Conservation (phyloP, 2,797 vertebrate species). For the Sebastes steindachneri region DNA sequence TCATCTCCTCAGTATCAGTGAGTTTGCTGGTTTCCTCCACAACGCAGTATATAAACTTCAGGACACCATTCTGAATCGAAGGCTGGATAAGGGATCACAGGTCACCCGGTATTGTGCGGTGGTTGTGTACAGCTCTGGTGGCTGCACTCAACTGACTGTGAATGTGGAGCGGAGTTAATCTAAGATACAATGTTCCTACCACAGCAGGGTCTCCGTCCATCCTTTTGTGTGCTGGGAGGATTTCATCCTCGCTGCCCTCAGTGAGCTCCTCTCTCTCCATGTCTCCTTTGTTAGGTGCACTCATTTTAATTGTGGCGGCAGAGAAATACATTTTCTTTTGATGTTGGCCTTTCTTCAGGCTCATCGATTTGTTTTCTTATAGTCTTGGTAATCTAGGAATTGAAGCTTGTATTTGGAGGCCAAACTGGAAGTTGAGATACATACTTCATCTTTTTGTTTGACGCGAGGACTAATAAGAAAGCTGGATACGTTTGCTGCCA, state of each 20-base stretch:
- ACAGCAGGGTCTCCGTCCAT: slow-evolving; percentile 36
- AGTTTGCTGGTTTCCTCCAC: neutral
- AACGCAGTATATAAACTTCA: slow-evolving; percentile 22
- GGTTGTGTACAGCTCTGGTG: neutral
- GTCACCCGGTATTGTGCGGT: neutral
- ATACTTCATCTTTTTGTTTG: neutral
- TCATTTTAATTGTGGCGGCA: neutral
- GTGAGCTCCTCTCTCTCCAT: neutral
- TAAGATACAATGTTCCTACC: slow-evolving; percentile 54
- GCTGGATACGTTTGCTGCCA: neutral
- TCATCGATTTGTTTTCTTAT: neutral
- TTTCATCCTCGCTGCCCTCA: neutral
- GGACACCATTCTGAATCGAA: neutral
- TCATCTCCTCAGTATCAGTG: neutral
- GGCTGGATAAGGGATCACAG: neutral
- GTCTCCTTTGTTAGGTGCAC: neutral
- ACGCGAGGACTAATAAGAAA: neutral
- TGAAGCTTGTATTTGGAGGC: neutral
- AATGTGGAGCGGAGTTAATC: slow-evolving; percentile 54
- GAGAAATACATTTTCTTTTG: neutral
- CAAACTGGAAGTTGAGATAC: neutral
- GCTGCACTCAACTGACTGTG: slow-evolving; percentile 6
- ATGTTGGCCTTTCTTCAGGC: neutral
- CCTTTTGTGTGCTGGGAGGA: slow-evolving; percentile 48
- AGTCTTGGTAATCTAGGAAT: neutral